Conservation (phyloP, 2,113 vertebrate species). For the Larimichthys polyactis region DNA sequence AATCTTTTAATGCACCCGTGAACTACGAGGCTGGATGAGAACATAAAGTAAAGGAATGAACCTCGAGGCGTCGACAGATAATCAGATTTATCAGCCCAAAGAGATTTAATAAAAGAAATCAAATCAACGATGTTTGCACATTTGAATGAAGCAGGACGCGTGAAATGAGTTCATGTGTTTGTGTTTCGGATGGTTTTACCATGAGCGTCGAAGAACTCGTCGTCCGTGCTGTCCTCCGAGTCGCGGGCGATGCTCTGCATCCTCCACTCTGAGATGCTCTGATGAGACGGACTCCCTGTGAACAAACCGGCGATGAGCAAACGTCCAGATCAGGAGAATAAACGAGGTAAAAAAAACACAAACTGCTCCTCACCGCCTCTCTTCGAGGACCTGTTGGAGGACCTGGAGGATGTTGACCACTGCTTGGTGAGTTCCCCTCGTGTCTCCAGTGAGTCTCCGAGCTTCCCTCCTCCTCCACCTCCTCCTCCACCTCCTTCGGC, state of each 20-base stretch:
- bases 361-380: constrained; percentile 88
- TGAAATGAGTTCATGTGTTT: too few species aligned
- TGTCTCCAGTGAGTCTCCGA: constrained; percentile 82
- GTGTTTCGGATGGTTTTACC: constrained; percentile 78
- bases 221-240: constrained; percentile 95
- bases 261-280: constrained; percentile 95
- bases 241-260: constrained; percentile 98
- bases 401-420: constrained; percentile 97
- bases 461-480: constrained; percentile 42
- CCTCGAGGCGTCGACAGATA: too few species aligned
- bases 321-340: background rate
- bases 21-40: too few species aligned
- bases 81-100: too few species aligned
- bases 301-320: background rate
- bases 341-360: background rate
- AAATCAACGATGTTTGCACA: background rate
- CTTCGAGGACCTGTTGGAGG: constrained; percentile 93
- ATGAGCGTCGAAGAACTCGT: constrained; percentile 96
- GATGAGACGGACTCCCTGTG: constrained; percentile 92
- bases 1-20: background rate
- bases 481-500: constrained; percentile 72
- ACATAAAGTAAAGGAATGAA: too few species aligned
- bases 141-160: background rate
- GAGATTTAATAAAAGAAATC: background rate
- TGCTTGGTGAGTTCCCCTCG: constrained; percentile 94